Conservation (phyloP, 2,888 invertebrate species). For the Acrobasis suavella region DNA sequence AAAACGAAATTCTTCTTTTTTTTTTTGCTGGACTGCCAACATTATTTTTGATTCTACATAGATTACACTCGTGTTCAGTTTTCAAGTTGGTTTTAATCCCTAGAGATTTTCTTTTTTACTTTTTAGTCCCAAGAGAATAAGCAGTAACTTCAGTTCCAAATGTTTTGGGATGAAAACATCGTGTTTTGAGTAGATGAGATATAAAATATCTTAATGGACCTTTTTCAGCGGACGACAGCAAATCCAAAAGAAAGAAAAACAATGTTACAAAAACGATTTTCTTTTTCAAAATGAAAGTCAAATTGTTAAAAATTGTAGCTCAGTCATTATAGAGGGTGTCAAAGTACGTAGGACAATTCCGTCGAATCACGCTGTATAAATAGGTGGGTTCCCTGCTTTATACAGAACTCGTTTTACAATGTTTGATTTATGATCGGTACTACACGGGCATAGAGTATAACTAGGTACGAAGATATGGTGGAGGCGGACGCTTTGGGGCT, state of each 20-base stretch:
- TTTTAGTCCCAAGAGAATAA: too few species aligned
- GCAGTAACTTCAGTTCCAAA: too few species aligned
- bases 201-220: too few species aligned
- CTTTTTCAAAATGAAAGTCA: conserved; percentile 5
- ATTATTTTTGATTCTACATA: too few species aligned
- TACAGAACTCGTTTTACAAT: conserved; percentile 49
- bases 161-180: too few species aligned
- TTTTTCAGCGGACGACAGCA: neutral
- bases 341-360: conserved; percentile 37
- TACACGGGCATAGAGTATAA: conserved; percentile 45
- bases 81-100: too few species aligned
- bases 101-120: too few species aligned
- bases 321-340: conserved; percentile 20
- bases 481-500: conserved; percentile 34
- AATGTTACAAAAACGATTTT: neutral
- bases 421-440: conserved; percentile 63
- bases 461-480: conserved; percentile 55
- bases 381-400: conserved; percentile 59
- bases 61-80: too few species aligned
- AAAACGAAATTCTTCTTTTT: too few species aligned
- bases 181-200: too few species aligned
- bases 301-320: conserved; percentile 1
- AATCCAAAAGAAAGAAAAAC: neutral
- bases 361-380: conserved; percentile 64
- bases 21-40: too few species aligned